These are phyloP conservation scores for Varanus komodoensis DNA, from an alignment of 2,113 vertebrate species.

Conservation along the genomic window DNA sequence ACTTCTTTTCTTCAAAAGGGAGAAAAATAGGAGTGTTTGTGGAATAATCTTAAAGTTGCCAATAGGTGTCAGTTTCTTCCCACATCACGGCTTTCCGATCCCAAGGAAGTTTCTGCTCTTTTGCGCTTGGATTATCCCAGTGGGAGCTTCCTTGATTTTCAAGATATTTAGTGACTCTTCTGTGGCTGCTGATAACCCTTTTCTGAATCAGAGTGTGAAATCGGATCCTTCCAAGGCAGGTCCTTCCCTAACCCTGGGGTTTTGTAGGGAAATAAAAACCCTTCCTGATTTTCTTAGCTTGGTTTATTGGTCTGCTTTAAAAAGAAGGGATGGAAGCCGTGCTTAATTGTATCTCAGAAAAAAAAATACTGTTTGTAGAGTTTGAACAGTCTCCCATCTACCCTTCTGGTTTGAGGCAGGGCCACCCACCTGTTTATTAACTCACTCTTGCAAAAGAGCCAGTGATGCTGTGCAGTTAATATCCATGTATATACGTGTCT, in stretches of 20 bases:
- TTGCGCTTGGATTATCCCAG: neutral
- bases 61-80: conserved; percentile 75
- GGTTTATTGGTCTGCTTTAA: neutral
- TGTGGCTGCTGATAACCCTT: neutral
- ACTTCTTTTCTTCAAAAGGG: neutral
- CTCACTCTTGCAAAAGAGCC: neutral
- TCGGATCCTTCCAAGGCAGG: neutral
- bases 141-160: neutral
- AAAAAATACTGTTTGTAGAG: neutral
- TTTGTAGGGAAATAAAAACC: neutral
- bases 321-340: neutral
- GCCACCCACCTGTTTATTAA: neutral
- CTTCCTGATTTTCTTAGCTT: neutral
- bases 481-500: neutral
- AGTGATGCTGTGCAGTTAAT: neutral
- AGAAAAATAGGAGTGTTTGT: neutral
- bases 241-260: neutral
- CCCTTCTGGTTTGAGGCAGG: neutral
- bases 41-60: conserved; percentile 69
- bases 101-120: neutral
- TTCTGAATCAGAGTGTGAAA: conserved; percentile 9
- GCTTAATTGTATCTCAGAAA: neutral
- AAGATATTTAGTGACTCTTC: neutral
- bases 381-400: neutral
- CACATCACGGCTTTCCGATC: conserved; percentile 26